Evolutionary conservation across 2,797 vertebrate species (phyloP).

Genomic region (Pterois miles): DNA sequence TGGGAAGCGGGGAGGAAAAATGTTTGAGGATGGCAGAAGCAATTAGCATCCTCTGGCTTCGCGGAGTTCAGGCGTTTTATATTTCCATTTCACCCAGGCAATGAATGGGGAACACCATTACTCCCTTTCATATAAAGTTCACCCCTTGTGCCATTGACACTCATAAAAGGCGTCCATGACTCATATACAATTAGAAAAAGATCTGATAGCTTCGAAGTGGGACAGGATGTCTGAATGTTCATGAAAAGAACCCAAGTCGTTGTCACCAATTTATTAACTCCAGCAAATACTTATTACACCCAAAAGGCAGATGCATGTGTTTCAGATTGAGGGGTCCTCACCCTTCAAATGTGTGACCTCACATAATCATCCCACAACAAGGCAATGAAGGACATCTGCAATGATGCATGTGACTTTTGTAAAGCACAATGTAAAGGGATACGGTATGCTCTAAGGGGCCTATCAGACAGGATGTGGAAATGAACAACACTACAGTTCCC

Average conservation of each 20-base stretch:
- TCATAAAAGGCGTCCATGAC: slow-evolving; percentile 43
- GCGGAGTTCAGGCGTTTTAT: slow-evolving; percentile 64
- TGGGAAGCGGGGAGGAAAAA: slow-evolving; percentile 24
- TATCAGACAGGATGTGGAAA: neutral
- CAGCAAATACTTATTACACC: slow-evolving; percentile 47
- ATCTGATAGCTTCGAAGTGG: slow-evolving; percentile 16
- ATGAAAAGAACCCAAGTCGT: slow-evolving; percentile 14
- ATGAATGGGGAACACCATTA: slow-evolving; percentile 36
- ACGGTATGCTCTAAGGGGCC: neutral
- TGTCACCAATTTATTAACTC: slow-evolving; percentile 56
- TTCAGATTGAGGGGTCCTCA: slow-evolving; percentile 53
- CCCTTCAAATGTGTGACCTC: slow-evolving; percentile 57
- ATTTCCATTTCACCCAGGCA: slow-evolving; percentile 54
- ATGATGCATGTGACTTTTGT: slow-evolving; percentile 29
- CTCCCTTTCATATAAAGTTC: slow-evolving; percentile 61
- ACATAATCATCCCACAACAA: slow-evolving; percentile 50
- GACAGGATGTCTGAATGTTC: slow-evolving; percentile 29
- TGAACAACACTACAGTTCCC: neutral
- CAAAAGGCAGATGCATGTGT: slow-evolving; percentile 53
- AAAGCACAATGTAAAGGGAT: slow-evolving; percentile 19
- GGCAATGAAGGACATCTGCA: slow-evolving; percentile 54
- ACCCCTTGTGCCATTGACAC: slow-evolving; percentile 45
- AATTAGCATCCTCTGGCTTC: slow-evolving; percentile 60
- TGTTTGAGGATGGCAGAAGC: slow-evolving; percentile 60
- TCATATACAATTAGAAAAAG: slow-evolving; percentile 37